These are phyloP conservation scores for Darevskia nairensis DNA, from an alignment of 2,797 vertebrate genomes.

Conservation along the genomic window DNA sequence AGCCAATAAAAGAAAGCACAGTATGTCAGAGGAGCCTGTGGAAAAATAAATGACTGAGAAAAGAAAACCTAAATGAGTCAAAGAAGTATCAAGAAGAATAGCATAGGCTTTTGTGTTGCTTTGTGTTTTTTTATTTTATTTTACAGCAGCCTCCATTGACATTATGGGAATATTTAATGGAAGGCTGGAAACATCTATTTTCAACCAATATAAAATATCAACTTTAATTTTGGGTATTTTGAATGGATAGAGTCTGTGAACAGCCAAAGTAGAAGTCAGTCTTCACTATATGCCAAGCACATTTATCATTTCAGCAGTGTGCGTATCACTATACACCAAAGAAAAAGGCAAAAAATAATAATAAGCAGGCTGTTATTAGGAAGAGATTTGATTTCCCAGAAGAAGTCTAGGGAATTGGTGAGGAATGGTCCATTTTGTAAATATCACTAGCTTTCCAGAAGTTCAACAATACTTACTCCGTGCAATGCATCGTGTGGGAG, in stretches of 20 bases:
- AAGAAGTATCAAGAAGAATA: neutral
- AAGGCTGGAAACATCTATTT: neutral
- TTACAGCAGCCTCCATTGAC: neutral
- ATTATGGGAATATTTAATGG: neutral
- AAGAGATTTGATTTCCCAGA: slow-evolving; percentile 9
- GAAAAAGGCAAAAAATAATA: neutral
- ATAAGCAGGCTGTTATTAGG: neutral
- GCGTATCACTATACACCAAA: neutral
- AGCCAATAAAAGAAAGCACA: neutral
- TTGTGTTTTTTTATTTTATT: neutral
- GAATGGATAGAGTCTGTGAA: too few species aligned
- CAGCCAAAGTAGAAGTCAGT: neutral
- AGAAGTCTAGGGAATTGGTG: neutral
- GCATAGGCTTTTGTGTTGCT: neutral
- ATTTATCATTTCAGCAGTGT: neutral
- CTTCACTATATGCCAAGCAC: neutral
- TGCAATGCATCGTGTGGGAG: slow-evolving; percentile 38
- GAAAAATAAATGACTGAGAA: neutral
- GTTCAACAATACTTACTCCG: slow-evolving; percentile 36
- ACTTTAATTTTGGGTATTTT: neutral
- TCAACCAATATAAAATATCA: neutral
- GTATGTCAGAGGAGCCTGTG: neutral
- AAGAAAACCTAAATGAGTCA: neutral
- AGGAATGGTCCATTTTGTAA: slow-evolving; percentile 21
- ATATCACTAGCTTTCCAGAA: slow-evolving; percentile 26